These are phyloP conservation scores for Ceratina japonica DNA, from an alignment of 1,140 invertebrate species.

Conservation along the genomic window DNA sequence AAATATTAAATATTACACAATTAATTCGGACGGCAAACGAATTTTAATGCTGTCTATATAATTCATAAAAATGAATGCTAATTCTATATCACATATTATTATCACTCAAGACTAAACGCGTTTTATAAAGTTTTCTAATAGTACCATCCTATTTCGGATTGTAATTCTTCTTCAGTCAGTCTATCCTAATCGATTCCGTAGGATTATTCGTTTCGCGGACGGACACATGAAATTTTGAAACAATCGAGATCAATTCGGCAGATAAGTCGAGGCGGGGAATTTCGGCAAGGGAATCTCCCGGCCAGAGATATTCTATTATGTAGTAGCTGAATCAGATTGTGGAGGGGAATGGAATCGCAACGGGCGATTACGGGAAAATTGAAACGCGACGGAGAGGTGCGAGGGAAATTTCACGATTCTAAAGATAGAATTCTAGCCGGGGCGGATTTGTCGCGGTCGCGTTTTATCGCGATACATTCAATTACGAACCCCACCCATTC, in stretches of 20 bases:
- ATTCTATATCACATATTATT: no score
- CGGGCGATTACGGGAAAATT: conserved; percentile 9
- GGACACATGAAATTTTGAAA: no score
- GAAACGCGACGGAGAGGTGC: conserved; percentile 5
- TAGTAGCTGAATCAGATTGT: conserved; percentile 10
- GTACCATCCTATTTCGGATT: no score
- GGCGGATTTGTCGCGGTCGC: conserved; percentile 3
- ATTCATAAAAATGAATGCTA: no score
- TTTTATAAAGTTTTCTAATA: no score
- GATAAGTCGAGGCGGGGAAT: background rate
- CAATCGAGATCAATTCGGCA: background rate
- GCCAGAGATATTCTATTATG: conserved; percentile 28
- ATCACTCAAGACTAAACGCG: no score
- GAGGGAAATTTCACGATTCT: background rate
- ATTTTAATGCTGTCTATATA: no score
- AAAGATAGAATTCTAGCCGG: conserved; percentile 21
- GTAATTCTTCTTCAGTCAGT: no score
- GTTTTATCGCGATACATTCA: conserved; percentile 21
- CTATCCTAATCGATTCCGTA: no score
- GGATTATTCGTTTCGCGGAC: no score
- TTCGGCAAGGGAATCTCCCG: background rate
- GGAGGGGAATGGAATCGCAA: background rate
- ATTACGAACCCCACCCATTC: background rate
- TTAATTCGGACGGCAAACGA: no score
- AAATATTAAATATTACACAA: no score